Conservation (phyloP, 2,797 vertebrate genomes). For the Microchirus variegatus region DNA sequence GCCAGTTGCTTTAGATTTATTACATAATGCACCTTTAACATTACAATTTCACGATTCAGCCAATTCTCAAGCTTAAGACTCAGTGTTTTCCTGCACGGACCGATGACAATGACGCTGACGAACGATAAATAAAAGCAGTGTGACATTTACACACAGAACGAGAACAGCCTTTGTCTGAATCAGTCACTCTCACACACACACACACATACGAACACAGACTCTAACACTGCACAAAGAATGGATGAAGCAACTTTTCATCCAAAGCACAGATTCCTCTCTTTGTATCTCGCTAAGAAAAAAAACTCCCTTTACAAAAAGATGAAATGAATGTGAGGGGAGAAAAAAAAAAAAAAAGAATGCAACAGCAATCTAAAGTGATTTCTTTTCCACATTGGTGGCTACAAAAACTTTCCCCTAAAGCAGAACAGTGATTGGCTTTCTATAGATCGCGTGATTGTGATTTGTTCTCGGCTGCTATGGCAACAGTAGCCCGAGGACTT, state of each 20-base stretch:
- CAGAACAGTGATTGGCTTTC: constrained; percentile 21
- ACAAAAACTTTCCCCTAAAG: constrained; percentile 11
- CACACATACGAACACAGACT: constrained; percentile 5
- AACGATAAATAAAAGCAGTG: constrained; percentile 45
- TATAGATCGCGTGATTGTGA: constrained; percentile 30
- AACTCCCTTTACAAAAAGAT: constrained; percentile 11
- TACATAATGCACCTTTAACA: too few relatives aligned
- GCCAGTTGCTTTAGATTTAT: too few relatives aligned
- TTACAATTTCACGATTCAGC: constrained; percentile 36
- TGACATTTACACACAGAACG: constrained; percentile 29
- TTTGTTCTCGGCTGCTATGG: constrained; percentile 38
- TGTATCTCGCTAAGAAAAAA: not conserved
- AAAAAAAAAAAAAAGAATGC: constrained; percentile 1
- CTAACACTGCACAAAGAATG: constrained; percentile 24
- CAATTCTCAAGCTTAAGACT: constrained; percentile 12
- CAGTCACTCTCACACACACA: constrained; percentile 6
- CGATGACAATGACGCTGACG: constrained; percentile 27
- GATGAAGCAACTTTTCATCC: constrained; percentile 1
- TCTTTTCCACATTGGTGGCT: constrained; percentile 4
- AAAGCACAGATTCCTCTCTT: constrained; percentile 1
- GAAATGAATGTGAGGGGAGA: not conserved
- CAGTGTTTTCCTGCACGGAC: not conserved
- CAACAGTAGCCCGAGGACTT: constrained; percentile 36
- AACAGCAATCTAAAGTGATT: constrained; percentile 5
- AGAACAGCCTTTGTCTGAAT: constrained; percentile 16